Evolutionary conservation across 2,113 vertebrate species (phyloP).

Genomic region (Indicator indicator): DNA sequence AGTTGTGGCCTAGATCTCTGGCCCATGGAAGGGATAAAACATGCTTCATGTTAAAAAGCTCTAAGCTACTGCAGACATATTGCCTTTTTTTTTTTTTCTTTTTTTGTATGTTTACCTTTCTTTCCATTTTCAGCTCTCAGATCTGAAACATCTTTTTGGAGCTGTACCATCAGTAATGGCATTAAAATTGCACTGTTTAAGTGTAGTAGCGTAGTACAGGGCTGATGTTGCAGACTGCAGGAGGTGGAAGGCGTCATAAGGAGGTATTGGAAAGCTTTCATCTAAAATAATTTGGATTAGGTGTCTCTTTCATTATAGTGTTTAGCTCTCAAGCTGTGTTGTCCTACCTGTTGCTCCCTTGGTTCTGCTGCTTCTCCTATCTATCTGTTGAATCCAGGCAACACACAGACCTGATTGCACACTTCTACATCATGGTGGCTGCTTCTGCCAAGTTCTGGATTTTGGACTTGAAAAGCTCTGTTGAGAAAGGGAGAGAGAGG

Average conservation of each 20-base stretch:
- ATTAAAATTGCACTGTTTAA: not conserved
- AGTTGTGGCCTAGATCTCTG: slow-evolving; percentile 12
- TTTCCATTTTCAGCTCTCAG: not conserved
- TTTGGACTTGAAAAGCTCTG: not conserved
- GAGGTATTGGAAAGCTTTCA: not conserved
- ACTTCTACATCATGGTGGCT: not conserved
- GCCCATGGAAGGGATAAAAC: not conserved
- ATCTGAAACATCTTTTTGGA: not conserved
- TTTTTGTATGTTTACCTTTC: not conserved
- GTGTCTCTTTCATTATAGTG: not conserved
- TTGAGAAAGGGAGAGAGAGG: not conserved
- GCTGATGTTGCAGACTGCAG: not conserved
- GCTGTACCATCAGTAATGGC: not conserved
- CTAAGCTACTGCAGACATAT: not conserved
- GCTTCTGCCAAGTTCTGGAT: not conserved
- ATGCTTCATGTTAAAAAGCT: not conserved
- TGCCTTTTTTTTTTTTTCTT: not conserved
- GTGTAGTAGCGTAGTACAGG: not conserved
- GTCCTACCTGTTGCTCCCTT: not conserved
- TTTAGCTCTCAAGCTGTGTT: not conserved
- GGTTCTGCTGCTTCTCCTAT: not conserved
- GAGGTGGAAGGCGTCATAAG: not conserved
- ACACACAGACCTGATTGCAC: not conserved
- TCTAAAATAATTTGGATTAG: not conserved
- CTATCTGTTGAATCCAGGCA: not conserved